Evolutionary conservation across 2,888 invertebrate species (phyloP), one percentile per base, ranked within the genome.

Genomic region (Temnothorax ravouxi): DNA sequence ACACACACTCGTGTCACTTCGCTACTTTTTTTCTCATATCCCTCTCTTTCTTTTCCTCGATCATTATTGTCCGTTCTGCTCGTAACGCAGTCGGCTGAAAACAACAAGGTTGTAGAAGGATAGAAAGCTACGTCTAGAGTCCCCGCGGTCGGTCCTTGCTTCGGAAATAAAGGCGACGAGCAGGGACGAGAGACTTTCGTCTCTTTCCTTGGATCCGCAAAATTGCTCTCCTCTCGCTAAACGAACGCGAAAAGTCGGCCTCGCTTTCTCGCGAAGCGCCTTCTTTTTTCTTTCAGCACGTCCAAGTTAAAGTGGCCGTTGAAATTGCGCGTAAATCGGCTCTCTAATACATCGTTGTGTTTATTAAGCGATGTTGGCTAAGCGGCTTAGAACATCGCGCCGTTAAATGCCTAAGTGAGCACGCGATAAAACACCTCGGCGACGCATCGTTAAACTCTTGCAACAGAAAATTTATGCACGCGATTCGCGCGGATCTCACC

Each of bases 101-200:
- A 94, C 92, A 94, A 93, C 92, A 94, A 93, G 93, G 93, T 89
- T 93, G 91, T 94, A 93, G 92, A 92, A 92, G 91, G 89, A 89
- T 91, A 87, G 88, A 87, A 69, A 83, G 86, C 90, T 90, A 90
- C 84, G 86, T 85, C 88, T 90, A 86, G 82, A 84, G 76, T 25
- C 34, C 83, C 77, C 83, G 80, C 86, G 86, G 79, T 82, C 84
- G 88, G 86, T 87, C 84, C 88, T 84, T 76, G 79, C 54, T 38
- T 66, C 86, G 80, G 84, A 88, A 84, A 86, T 84, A 87, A 88
- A 44, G 87, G 86, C 88, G 72, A 81, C 83, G 11, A 21, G 62
- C 84, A 66, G 85, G 69, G 62, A 72, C 80, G 75, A 72, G 79
- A 72, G 21, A 54, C 38, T 62, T n/a, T 25, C 54, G 41, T 61